Evolutionary conservation across 2,797 vertebrate genomes (phyloP), one percentile per base, ranked within the genome.

Genomic region (Pseudomugil gertrudae): DNA sequence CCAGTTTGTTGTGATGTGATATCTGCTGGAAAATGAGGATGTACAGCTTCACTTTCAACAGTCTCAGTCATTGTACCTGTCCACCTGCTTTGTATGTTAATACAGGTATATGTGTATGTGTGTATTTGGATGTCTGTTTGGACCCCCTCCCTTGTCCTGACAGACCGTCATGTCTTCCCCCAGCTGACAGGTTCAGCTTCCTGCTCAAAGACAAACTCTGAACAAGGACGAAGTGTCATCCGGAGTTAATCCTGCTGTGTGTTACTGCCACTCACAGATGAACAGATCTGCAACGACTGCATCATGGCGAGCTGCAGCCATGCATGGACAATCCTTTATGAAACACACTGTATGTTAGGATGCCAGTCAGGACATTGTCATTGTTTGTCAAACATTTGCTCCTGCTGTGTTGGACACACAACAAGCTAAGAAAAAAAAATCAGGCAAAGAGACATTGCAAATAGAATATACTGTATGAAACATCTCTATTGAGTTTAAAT

Each of bases 101-200:
- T 30, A 65, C 55, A 53, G 43, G 32, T 51, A 24, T 62, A 53
- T 63, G 33, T 35, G 33, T 35, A 13, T 35, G 48, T 57, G 53
- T 63, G 54, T 69, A 69, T 59, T 40, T 40, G 17, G 38, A 40
- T 40, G 17, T 19, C 38, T 19, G 38, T 57, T 23, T 3, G 56
- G 58, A 62, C 71, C 76, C 56, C 76, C 74, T 54, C 40, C 65
- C 27, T n/a, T 1, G 3, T 15, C 64, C 64, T 36, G 57, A 80
- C 84, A 81, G 82, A 74, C 73, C 10, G 63, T 19, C 45, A 29
- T 4, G 38, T 74, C 35, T 19, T 60, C 66, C 62, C 59, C 77
- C 76, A 77, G 78, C 81, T 83, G 79, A 77, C 79, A 4, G 80
- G 71, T 81, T 84, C 76, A 59, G 56, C 55, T 32, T 67, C 56